Conservation (phyloP, 2,797 vertebrate species). For the Manis javanica region DNA sequence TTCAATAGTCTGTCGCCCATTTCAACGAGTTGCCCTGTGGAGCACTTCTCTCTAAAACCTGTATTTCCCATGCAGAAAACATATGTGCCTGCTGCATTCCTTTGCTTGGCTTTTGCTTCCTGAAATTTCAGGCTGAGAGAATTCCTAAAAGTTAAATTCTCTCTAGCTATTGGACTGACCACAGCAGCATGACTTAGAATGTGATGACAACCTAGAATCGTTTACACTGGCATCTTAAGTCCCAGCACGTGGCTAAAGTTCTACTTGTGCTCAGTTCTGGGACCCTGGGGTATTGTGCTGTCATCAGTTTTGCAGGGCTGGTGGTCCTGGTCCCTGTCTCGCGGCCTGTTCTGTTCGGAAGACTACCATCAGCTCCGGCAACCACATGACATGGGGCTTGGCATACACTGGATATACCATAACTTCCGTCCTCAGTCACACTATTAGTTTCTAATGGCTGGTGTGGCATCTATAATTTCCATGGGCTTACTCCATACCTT, state of each 20-base stretch:
- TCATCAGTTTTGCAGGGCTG: background rate
- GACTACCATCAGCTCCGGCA: background rate
- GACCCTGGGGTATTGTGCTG: background rate
- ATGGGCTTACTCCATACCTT: background rate
- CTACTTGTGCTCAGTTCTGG: background rate
- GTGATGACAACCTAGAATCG: background rate
- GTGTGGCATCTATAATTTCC: background rate
- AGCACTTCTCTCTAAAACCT: background rate
- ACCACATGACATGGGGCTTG: background rate
- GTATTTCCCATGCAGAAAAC: background rate
- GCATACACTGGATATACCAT: background rate
- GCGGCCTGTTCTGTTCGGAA: background rate
- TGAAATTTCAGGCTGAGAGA: background rate
- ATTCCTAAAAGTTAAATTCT: background rate
- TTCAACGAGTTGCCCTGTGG: background rate
- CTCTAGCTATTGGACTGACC: too few species aligned
- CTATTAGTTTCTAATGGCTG: background rate
- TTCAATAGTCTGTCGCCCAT: background rate
- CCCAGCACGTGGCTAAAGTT: rapidly evolving
- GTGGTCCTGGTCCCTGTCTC: too few species aligned
- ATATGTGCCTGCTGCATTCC: rapidly evolving
- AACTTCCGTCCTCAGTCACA: background rate
- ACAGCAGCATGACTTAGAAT: background rate
- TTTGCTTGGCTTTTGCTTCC: background rate
- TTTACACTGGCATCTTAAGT: background rate